Evolutionary conservation across 2,797 vertebrate species (phyloP), one percentile per base, ranked within the genome.

Genomic region (Chromis chromis): DNA sequence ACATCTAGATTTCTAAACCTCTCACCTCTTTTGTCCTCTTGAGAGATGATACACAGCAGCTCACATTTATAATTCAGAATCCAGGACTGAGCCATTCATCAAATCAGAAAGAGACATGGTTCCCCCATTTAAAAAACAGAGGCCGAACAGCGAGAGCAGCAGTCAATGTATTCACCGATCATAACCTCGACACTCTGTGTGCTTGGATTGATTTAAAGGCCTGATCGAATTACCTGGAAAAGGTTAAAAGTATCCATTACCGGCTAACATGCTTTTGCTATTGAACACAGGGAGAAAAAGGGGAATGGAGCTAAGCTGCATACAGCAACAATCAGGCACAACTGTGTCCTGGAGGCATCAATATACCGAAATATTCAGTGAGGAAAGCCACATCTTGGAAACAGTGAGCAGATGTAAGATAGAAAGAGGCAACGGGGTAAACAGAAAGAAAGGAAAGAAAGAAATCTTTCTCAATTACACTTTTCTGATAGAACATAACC

Each of bases 201-300:
- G 80, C 77, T 69, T 70, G 76, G 80, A 93, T 92, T 92, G 91
- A 94, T 94, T 94, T 92, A 90, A 94, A 86, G 72, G 86, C 76
- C 74, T 78, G 88, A 93, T 93, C 79, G 86, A 93, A 94, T 94
- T 93, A 94, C 91, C 84, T 86, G 84, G 84, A 83, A 93, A 94
- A 94, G 91, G 92, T 94, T 94, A 93, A 91, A 94, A 90, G 84
- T 90, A 91, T 94, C 84, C 78, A 91, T 93, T 93, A 91, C 85
- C 4, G 42, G 27, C 78, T 90, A 87, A 92, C 91, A 86, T 90
- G 88, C 81, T 87, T 91, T 91, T 90, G 80, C 84, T 89, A 88
- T 91, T 85, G 85, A 90, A 89, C 89, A 86, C 56, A 62, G 77
- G 42, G 72, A 67, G 70, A 73, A 77, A 81, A 40, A 74, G 14